These are phyloP conservation scores for Lobophora halterata DNA, from an alignment of 2,888 invertebrate species.

Conservation along the genomic window DNA sequence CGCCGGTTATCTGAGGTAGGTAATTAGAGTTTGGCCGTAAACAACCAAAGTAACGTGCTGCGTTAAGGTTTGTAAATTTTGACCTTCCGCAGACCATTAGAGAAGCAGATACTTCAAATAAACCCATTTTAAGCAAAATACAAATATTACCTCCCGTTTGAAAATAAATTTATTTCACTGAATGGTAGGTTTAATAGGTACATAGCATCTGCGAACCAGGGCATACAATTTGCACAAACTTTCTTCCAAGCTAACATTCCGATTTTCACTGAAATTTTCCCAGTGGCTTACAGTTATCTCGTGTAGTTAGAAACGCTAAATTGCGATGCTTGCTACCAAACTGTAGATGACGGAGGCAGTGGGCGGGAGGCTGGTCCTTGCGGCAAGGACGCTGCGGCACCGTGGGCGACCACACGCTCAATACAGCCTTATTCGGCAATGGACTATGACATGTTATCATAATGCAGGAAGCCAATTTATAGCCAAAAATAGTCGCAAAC, in stretches of 20 bases:
- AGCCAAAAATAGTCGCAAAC: slow-evolving; percentile 30
- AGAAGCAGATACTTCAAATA: too few species aligned
- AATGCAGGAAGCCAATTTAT: slow-evolving; percentile 31
- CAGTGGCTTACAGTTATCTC: slow-evolving; percentile 3
- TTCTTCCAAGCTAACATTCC: background rate
- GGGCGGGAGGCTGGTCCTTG: slow-evolving; percentile 74
- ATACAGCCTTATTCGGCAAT: slow-evolving; percentile 62
- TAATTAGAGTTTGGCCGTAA: slow-evolving; percentile 37
- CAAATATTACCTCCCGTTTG: too few species aligned
- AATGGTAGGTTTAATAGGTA: too few species aligned
- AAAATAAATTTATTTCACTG: too few species aligned
- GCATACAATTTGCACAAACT: too few species aligned
- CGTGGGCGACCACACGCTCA: slow-evolving; percentile 61
- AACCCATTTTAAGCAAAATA: too few species aligned
- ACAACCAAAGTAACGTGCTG: too few species aligned
- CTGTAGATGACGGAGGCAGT: slow-evolving; percentile 37
- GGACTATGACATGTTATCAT: slow-evolving; percentile 30
- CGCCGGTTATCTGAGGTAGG: slow-evolving; percentile 65
- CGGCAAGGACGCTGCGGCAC: slow-evolving; percentile 64
- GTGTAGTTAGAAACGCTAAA: slow-evolving; percentile 15
- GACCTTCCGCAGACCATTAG: too few species aligned
- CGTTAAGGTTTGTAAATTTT: too few species aligned
- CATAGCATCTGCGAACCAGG: too few species aligned
- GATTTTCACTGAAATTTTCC: background rate
- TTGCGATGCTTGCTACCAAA: slow-evolving; percentile 23